Evolutionary conservation across 2,797 vertebrate species (phyloP).

Genomic region (Sebastes hubbsi): DNA sequence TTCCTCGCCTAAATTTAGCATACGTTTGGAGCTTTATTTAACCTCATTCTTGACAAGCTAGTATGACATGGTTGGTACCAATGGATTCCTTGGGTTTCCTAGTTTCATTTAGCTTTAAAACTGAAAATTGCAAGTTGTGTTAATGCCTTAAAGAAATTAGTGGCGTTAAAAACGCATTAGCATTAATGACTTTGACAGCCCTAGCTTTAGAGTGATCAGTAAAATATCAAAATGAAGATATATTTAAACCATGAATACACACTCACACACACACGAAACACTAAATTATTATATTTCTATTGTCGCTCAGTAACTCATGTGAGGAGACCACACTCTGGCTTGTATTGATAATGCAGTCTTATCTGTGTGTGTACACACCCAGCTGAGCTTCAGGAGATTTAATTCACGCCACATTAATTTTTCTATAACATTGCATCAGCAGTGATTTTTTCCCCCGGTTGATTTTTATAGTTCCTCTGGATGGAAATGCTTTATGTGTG

Average conservation of each 20-base stretch:
- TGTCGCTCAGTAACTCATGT: conserved; percentile 2
- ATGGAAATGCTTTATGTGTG: conserved; percentile 20
- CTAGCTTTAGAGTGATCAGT: background rate
- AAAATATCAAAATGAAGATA: background rate
- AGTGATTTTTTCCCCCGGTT: background rate
- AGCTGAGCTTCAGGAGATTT: conserved; percentile 38
- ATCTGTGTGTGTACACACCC: conserved; percentile 29
- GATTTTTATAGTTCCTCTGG: conserved; percentile 31
- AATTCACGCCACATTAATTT: conserved; percentile 56
- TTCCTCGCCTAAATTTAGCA: too few relatives aligned
- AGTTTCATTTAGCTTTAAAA: too few relatives aligned
- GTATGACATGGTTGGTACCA: too few relatives aligned
- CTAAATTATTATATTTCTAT: background rate
- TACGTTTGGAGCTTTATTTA: accelerated
- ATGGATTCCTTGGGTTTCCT: accelerated
- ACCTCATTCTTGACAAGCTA: accelerated
- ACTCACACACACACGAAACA: background rate
- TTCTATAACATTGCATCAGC: conserved; percentile 39
- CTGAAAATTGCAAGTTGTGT: accelerated
- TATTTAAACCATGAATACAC: background rate
- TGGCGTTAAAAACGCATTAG: too few relatives aligned
- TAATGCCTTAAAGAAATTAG: too few relatives aligned
- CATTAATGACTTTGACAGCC: too few relatives aligned
- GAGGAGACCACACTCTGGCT: conserved; percentile 24
- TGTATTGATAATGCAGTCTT: conserved; percentile 42